Evolutionary conservation across 2,797 vertebrate genomes (phyloP).

Genomic region (Schizopygopsis malacanthus): DNA sequence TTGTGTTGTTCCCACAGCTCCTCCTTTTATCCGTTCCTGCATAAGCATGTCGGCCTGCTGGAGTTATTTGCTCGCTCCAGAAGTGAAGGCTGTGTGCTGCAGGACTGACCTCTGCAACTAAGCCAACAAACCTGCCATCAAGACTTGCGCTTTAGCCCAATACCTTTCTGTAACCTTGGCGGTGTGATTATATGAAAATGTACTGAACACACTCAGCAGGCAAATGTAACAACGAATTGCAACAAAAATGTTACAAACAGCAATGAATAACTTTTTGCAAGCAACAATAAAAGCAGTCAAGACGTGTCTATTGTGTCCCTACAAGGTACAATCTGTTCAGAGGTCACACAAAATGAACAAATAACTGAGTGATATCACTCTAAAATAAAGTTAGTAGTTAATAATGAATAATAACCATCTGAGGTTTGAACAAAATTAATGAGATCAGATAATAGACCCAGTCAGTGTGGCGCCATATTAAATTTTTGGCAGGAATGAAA

Average conservation of each 20-base stretch:
- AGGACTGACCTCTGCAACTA: slow-evolving; percentile 29
- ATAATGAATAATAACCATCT: neutral
- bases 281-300: neutral
- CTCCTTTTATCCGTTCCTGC: slow-evolving; percentile 15
- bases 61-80: neutral
- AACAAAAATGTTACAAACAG: neutral
- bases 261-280: neutral
- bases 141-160: neutral
- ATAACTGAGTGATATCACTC: neutral
- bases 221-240: neutral
- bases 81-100: neutral
- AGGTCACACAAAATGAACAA: neutral
- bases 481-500: neutral
- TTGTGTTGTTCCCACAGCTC: neutral
- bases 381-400: neutral
- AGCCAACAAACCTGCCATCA: neutral
- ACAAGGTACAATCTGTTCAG: neutral
- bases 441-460: neutral
- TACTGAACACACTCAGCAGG: neutral
- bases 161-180: neutral
- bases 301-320: neutral
- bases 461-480: neutral
- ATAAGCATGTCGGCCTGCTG: neutral
- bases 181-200: neutral
- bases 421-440: neutral